Evolutionary conservation across 2,888 invertebrate species (phyloP).

Genomic region (Vanessa cardui): DNA sequence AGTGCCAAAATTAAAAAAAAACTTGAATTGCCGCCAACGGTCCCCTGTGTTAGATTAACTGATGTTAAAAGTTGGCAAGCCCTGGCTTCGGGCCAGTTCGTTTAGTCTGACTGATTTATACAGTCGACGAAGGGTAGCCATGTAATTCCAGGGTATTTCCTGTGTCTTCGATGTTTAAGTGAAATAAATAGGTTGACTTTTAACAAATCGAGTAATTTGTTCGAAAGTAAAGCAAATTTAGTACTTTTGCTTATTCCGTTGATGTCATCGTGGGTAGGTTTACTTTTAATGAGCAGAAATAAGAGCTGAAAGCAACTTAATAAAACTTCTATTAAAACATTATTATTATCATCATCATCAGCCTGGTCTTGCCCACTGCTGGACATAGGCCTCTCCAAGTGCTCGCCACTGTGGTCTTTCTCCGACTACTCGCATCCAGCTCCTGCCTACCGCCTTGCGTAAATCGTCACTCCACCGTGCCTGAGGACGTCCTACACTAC

Average conservation of each 20-base stretch:
- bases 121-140: constrained; percentile 27
- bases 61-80: constrained; percentile 61
- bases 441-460: no score
- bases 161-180: constrained; percentile 26
- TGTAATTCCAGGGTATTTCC: constrained; percentile 21
- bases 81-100: constrained; percentile 28
- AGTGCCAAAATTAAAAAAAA: constrained; percentile 71
- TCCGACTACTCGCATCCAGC: no score
- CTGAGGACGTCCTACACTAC: no score
- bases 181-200: constrained; percentile 15
- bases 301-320: no score
- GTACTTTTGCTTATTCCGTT: no score
- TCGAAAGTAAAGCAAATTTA: background rate
- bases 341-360: no score
- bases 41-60: constrained; percentile 69
- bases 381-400: no score
- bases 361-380: no score
- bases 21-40: constrained; percentile 67
- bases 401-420: no score
- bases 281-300: background rate
- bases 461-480: no score
- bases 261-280: background rate
- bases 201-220: constrained; percentile 8
- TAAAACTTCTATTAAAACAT: no score
- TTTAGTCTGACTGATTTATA: constrained; percentile 25